Conservation (phyloP, 2,797 vertebrate genomes). For the Syncerus caffer region DNA sequence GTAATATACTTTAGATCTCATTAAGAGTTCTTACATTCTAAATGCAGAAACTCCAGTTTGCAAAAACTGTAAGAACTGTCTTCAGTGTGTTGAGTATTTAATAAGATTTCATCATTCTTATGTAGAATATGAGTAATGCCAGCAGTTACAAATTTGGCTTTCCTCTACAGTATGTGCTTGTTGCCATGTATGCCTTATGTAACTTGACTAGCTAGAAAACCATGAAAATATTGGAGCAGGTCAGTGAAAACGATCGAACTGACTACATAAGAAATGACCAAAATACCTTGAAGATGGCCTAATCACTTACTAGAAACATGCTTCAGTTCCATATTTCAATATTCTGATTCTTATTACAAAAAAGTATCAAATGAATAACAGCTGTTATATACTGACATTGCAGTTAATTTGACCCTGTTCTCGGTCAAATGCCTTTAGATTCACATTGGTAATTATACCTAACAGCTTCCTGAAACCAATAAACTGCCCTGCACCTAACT, state of each 20-base stretch:
- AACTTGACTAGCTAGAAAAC: conserved; percentile 5
- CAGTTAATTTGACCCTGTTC: conserved; percentile 39
- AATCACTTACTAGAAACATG: conserved; percentile 48
- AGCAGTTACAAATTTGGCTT: conserved; percentile 49
- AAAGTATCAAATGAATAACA: conserved; percentile 46
- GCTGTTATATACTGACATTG: conserved; percentile 28
- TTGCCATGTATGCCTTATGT: background rate
- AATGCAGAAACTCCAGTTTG: conserved; percentile 61
- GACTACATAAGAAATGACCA: conserved; percentile 1
- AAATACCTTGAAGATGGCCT: conserved; percentile 4
- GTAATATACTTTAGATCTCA: conserved; percentile 61
- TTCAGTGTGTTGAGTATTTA: conserved; percentile 45
- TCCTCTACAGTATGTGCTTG: background rate
- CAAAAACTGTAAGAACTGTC: conserved; percentile 45
- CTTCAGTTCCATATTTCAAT: conserved; percentile 50
- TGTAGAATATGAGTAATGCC: conserved; percentile 10
- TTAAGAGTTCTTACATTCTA: conserved; percentile 60
- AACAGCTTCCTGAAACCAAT: conserved; percentile 51
- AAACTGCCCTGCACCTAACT: conserved; percentile 41
- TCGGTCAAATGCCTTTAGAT: conserved; percentile 27
- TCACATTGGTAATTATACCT: conserved; percentile 63
- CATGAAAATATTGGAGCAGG: conserved; percentile 16
- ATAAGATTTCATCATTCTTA: conserved; percentile 30
- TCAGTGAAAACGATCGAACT: conserved; percentile 24
- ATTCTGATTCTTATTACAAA: conserved; percentile 37